Evolutionary conservation across 1,140 invertebrate species (phyloP).

Genomic region (Drosophila prosaltans): DNA sequence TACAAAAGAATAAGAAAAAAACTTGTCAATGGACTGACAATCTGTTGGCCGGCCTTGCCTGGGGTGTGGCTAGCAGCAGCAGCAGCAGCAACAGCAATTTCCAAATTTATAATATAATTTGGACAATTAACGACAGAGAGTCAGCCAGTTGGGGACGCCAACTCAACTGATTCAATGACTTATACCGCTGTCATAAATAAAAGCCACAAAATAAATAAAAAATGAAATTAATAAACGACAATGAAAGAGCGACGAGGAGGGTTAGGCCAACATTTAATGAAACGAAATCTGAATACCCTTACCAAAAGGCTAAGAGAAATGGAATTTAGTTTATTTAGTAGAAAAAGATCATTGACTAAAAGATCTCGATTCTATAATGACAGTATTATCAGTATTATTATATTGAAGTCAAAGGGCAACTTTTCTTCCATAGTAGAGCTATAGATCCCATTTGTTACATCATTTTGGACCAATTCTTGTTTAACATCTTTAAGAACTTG

Average conservation of each 20-base stretch:
- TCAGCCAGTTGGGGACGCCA: slow-evolving; percentile 35
- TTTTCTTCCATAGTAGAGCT: too few relatives aligned
- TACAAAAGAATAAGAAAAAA: neutral
- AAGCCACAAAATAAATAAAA: slow-evolving; percentile 46
- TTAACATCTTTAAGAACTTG: too few relatives aligned
- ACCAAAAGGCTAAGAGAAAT: too few relatives aligned
- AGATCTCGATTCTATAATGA: too few relatives aligned
- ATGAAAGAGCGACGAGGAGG: slow-evolving; percentile 21
- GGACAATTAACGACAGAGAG: slow-evolving; percentile 49
- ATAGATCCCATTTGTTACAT: too few relatives aligned
- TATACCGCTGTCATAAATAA: slow-evolving; percentile 62
- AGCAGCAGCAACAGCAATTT: slow-evolving; percentile 13
- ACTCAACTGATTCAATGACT: slow-evolving; percentile 61
- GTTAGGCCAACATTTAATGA: neutral
- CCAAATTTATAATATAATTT: slow-evolving; percentile 57
- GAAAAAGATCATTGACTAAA: too few relatives aligned
- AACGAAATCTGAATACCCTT: neutral
- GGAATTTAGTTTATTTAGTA: too few relatives aligned
- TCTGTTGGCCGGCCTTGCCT: slow-evolving; percentile 28
- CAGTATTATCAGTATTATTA: too few relatives aligned
- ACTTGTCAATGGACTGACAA: slow-evolving; percentile 50
- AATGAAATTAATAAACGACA: slow-evolving; percentile 38
- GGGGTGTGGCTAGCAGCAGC: slow-evolving; percentile 20
- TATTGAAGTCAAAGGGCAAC: too few relatives aligned
- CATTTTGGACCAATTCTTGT: too few relatives aligned